Evolutionary conservation across 2,797 vertebrate genomes (phyloP).

Genomic region (Epinephelus coioides): DNA sequence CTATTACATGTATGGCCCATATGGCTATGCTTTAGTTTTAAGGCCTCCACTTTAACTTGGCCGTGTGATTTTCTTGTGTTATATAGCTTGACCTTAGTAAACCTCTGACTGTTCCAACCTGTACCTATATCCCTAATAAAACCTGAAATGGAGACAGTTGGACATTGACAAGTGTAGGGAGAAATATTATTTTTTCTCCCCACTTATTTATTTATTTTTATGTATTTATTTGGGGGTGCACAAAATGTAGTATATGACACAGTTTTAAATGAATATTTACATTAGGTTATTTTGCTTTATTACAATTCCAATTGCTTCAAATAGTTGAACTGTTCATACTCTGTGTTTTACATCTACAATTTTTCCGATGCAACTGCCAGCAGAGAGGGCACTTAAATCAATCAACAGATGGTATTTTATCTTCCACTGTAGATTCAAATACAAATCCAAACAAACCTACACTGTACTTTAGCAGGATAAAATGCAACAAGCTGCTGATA

Average conservation of each 20-base stretch:
- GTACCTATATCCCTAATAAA: slow-evolving; percentile 54
- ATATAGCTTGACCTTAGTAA: slow-evolving; percentile 57
- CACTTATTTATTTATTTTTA: neutral
- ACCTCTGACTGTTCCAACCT: slow-evolving; percentile 48
- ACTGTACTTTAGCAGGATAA: slow-evolving; percentile 30
- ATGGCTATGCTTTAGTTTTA: slow-evolving; percentile 55
- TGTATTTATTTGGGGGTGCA: no score
- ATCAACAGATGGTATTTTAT: slow-evolving; percentile 15
- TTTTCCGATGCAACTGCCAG: slow-evolving; percentile 20
- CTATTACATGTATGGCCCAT: slow-evolving; percentile 44
- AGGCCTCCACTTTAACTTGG: slow-evolving; percentile 44
- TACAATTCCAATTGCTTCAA: neutral
- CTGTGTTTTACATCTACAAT: neutral
- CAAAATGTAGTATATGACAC: neutral
- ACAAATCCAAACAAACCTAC: slow-evolving; percentile 21
- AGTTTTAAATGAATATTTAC: neutral
- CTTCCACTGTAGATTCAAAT: slow-evolving; percentile 14
- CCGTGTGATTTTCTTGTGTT: slow-evolving; percentile 44
- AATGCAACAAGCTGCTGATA: slow-evolving; percentile 63
- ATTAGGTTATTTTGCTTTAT: neutral
- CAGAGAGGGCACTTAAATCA: slow-evolving; percentile 13
- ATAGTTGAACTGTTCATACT: no score
- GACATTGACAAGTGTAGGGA: slow-evolving; percentile 38
- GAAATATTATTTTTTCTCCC: neutral
- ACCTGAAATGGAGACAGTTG: slow-evolving; percentile 47